Conservation (phyloP, 1,140 invertebrate species). For the Drosophila arizonae region DNA sequence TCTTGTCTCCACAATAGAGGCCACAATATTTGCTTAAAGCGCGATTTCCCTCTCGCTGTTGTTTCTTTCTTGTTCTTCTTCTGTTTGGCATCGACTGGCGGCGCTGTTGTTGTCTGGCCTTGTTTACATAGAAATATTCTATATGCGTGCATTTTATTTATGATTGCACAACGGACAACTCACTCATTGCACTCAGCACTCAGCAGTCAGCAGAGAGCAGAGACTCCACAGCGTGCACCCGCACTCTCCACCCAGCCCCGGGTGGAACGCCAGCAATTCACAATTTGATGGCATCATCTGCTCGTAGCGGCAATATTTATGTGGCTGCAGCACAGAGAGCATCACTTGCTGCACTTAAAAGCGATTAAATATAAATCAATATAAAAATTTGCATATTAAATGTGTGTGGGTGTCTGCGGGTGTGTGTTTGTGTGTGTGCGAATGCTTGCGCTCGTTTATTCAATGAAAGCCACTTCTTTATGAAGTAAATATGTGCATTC, state of each 20-base stretch:
- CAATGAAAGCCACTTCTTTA: slow-evolving; percentile 39
- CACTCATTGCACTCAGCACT: slow-evolving; percentile 35
- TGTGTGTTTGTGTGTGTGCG: slow-evolving; percentile 4
- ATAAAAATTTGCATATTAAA: slow-evolving; percentile 78
- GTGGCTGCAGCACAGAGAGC: slow-evolving; percentile 25
- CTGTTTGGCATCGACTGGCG: slow-evolving; percentile 6
- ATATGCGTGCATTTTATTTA: slow-evolving; percentile 77
- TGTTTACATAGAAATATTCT: slow-evolving; percentile 71
- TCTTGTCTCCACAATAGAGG: slow-evolving; percentile 25
- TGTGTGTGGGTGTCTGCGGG: slow-evolving; percentile 6
- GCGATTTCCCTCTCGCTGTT: slow-evolving; percentile 3
- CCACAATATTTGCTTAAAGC: slow-evolving; percentile 44
- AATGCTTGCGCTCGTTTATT: slow-evolving; percentile 25
- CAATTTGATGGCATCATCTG: slow-evolving; percentile 65
- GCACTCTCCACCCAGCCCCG: background rate
- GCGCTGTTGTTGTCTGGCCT: slow-evolving; percentile 18
- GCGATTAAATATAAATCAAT: slow-evolving; percentile 82
- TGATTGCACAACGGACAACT: slow-evolving; percentile 63
- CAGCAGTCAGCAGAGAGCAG: background rate
- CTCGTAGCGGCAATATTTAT: slow-evolving; percentile 44
- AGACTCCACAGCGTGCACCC: background rate
- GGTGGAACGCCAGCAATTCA: slow-evolving; percentile 30
- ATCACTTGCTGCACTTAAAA: slow-evolving; percentile 62
- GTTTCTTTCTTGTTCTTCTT: background rate
- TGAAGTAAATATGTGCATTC: slow-evolving; percentile 28